Evolutionary conservation across 2,113 vertebrate species (phyloP), one percentile per base, ranked within the genome.

Genomic region (Taurulus bubalis): DNA sequence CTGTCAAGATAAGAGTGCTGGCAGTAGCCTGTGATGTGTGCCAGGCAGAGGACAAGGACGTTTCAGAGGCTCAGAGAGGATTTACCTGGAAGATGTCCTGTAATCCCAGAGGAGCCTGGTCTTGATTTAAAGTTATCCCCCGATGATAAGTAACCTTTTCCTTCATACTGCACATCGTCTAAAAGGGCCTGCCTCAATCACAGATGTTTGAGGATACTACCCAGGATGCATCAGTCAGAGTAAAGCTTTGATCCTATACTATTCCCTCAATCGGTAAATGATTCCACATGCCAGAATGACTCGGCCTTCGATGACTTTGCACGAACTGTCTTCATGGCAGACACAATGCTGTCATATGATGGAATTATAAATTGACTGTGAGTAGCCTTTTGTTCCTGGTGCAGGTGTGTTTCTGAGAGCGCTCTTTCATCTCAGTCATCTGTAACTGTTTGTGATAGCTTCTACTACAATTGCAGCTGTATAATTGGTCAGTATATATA

Each of bases 401-500:
- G 77, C 91, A 90, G 90, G 87, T 90, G 86, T 84, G 62, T 84
- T 79, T 55, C 24, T 82, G 55, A 71, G 58, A 68, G n/a, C 6
- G 1, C 15, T 42, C 70, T 85, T 80, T 88, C 40, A 78, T 84
- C 56, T 69, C 60, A 56, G 64, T 28, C 16, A 55, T 63, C 20
- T 30, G 11, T 22, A 18, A 53, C 38, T 64, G 20, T 74, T 66
- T 83, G n/a, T 77, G 20, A 73, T 11, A 1, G 36, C 38, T 15
- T 78, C 24, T 51, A 53, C 49, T 69, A n/a, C 64, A 80, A 56
- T 5, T 45, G 51, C 81, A 88, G 77, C 67, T 63, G 56, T 34
- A 51, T 71, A 11, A 62, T 36, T 8, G 0, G 2, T 64, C 75
- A 36, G 58, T 20, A 3, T 10, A 30, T 10, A 30, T 59, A 14